A percentile compares a stretch with the other conserved stretches of the same genome.
phyloP scores from a whole-genome alignment of 2,113 vertebrate genomes.

The Ailurus styani region DNA sequence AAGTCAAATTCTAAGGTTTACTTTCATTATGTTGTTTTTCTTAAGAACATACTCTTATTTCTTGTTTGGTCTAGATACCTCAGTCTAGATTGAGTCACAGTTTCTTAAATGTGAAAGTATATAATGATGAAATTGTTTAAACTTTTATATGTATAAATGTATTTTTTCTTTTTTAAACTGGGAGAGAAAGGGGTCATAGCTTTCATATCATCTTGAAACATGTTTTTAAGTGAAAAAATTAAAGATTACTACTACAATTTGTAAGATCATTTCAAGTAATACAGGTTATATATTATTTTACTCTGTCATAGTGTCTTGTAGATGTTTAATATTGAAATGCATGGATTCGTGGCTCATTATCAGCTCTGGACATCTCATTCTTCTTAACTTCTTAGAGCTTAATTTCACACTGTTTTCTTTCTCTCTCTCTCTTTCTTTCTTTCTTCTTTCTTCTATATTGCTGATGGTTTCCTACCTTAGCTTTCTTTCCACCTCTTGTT shows the following conservation, averaged over 20 bases:
- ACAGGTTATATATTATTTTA: not conserved
- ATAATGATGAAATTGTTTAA: not conserved
- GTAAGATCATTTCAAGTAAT: not conserved
- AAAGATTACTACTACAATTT: not conserved
- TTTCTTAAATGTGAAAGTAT: not conserved
- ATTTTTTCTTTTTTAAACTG: not conserved
- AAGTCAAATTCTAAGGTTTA: not conserved
- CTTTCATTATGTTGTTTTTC: slow-evolving; percentile 25
- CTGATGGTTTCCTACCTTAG: not conserved
- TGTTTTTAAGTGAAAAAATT: not conserved
- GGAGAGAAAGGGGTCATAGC: not conserved
- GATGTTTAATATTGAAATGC: not conserved
- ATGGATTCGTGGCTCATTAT: not conserved
- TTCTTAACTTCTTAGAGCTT: not conserved
- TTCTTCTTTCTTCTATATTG: not conserved
- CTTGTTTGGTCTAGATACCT: slow-evolving; percentile 7
- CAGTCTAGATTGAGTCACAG: not conserved
- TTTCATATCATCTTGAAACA: not conserved
- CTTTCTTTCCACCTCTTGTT: not conserved
- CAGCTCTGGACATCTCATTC: not conserved
- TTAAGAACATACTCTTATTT: not conserved
- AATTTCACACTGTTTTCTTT: not conserved
- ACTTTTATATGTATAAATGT: not conserved
- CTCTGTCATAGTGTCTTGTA: not conserved
- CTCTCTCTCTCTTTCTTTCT: too few species aligned